Base-by-base conservation (phyloP, 2,113 vertebrate species). In the Isichthys henryi region DNA sequence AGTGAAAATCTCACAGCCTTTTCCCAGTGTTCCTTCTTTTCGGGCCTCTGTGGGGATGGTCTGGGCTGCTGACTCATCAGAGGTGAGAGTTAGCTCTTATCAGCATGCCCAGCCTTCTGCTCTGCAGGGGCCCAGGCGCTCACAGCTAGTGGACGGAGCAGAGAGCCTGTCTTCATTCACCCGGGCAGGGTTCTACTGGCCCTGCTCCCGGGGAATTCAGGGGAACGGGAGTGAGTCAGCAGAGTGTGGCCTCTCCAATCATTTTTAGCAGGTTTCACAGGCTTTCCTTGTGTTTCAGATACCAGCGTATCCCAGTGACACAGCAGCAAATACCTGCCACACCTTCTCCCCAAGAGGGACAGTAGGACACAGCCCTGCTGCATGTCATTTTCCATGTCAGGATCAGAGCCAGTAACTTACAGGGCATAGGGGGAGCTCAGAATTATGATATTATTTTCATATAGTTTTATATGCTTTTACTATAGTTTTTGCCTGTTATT, bases 1-100 rank as follows among this genome's bases (percentile, higher is more conserved):
- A 31, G 49, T 39, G 27, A 66, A 66, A 39, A 87, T 45, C 31
- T 46, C 15, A 43, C 10, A 49, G 45, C 8, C 21, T 52, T 58
- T 88, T 90, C 86, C 89, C 86, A 77, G 35, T 46, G 48, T 82
- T 88, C 89, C 89, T 27, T 85, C n/a, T 53, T 80, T 86, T 70
- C 17, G 1, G 85, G 94, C 93, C 91, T 93, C 91, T 84, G 92
- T 77, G 86, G 85, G 50, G 85, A 84, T 48, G 91, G 77, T 90
- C 88, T 91, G 92, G 93, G 94, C 92, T 94, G 95, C 95, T 96
- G 94, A 96, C 95, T 96, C 95, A 96, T 94, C 93, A 94, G 94
- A 92, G 91, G 89, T 88, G 91, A 94, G 93, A 95, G 93, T 92
- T 83, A 87, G 89, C 92, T 89, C 95, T 96, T 96, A 96, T 96